Evolutionary conservation across 2,797 vertebrate genomes (phyloP).

Genomic region (Thunnus albacares): DNA sequence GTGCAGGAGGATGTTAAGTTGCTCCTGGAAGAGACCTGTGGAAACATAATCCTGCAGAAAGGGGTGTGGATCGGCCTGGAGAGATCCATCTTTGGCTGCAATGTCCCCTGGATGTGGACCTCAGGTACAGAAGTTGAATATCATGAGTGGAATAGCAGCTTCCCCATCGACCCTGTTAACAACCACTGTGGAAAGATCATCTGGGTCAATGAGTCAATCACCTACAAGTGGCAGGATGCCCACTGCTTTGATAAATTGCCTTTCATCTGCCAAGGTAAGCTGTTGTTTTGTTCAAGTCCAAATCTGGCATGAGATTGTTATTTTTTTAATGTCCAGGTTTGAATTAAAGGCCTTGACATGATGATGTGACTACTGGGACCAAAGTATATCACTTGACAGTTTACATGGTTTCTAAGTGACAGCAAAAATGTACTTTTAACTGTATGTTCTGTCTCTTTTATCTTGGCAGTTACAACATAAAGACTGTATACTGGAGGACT

Average conservation of each 20-base stretch:
- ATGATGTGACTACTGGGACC: neutral
- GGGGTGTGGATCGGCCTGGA: constrained; percentile 41
- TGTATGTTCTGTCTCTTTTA: too few species aligned
- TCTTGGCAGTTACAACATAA: neutral
- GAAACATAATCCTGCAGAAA: accelerated
- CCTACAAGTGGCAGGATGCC: accelerated
- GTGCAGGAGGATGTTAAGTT: accelerated
- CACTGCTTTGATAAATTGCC: neutral
- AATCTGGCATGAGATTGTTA: too few species aligned
- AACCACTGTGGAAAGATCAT: constrained; percentile 52
- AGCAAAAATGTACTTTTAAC: neutral
- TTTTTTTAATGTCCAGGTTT: neutral
- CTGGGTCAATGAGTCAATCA: neutral
- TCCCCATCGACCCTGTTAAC: neutral
- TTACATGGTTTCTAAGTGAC: neutral
- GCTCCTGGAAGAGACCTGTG: neutral
- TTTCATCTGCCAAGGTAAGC: constrained; percentile 44
- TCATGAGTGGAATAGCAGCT: accelerated
- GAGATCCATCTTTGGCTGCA: constrained; percentile 15
- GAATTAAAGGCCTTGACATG: accelerated
- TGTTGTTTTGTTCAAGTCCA: neutral
- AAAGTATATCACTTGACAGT: neutral
- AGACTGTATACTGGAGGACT: neutral
- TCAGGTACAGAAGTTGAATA: accelerated
- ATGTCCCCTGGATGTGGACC: constrained; percentile 20